A percentile compares a stretch with the other conserved stretches of the same genome.
These are phyloP conservation scores for Antheraea assamensis DNA, from an alignment of 2,888 invertebrate genomes.

Conservation along the genomic window DNA sequence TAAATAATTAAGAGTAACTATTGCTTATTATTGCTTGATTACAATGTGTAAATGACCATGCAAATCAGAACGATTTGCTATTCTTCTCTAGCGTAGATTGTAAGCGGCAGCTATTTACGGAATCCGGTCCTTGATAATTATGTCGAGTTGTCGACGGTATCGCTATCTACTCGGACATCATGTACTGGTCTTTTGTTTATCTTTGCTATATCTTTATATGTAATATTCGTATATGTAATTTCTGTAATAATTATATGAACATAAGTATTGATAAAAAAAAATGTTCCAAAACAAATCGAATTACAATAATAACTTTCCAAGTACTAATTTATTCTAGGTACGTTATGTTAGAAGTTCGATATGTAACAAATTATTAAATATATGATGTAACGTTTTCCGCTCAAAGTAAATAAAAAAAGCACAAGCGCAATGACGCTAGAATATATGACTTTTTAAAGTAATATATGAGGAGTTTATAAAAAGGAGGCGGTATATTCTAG, in stretches of 20 bases:
- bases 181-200: slow-evolving; percentile 24
- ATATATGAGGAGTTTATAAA: too few relatives aligned
- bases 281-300: too few relatives aligned
- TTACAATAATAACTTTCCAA: background rate
- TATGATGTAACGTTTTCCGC: too few relatives aligned
- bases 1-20: background rate
- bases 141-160: slow-evolving; percentile 23
- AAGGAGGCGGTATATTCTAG: too few relatives aligned
- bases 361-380: background rate
- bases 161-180: slow-evolving; percentile 24
- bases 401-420: too few relatives aligned
- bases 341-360: background rate
- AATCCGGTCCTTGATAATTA: slow-evolving; percentile 35
- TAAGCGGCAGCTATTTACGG: slow-evolving; percentile 26
- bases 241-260: background rate
- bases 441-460: too few relatives aligned
- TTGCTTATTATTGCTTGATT: background rate
- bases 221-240: background rate
- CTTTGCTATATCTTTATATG: too few relatives aligned
- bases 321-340: background rate
- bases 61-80: slow-evolving; percentile 5
- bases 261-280: background rate
- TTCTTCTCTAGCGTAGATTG: slow-evolving; percentile 19
- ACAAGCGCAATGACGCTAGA: too few relatives aligned
- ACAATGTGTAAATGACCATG: slow-evolving; percentile 5